These are phyloP conservation scores for Enteromius mattozi DNA, from an alignment of 2,797 vertebrate species.

Conservation along the genomic window DNA sequence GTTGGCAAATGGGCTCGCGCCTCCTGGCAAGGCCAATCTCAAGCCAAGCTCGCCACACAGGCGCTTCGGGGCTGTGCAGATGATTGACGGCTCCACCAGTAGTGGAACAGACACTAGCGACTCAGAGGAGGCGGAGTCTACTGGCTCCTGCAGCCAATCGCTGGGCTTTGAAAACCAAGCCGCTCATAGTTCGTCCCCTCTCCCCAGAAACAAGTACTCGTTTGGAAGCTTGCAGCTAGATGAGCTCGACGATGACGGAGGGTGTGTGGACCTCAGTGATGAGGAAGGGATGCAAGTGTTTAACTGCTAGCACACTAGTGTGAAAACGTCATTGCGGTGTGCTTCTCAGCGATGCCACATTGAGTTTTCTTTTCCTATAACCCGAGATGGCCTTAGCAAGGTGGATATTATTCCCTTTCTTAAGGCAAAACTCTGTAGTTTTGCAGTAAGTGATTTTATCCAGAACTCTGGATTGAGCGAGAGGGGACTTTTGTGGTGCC, in stretches of 20 bases:
- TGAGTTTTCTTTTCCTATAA: not conserved
- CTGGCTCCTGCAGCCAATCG: constrained; percentile 75
- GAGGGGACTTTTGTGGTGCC: constrained; percentile 25
- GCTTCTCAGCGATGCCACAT: not conserved
- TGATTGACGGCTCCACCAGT: constrained; percentile 85
- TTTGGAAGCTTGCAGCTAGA: constrained; percentile 85
- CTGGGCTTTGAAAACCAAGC: constrained; percentile 72
- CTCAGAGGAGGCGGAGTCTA: constrained; percentile 83
- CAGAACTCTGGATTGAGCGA: not conserved
- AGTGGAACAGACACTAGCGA: constrained; percentile 92
- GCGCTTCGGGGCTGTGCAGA: constrained; percentile 79
- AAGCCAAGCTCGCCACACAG: constrained; percentile 51
- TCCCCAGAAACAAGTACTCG: constrained; percentile 82
- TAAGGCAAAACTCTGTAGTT: constrained; percentile 12
- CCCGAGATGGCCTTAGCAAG: constrained; percentile 29
- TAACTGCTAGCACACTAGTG: constrained; percentile 74
- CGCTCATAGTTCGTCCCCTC: constrained; percentile 70
- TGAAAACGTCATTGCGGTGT: constrained; percentile 10
- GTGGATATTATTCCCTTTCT: not conserved
- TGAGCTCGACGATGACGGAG: constrained; percentile 82
- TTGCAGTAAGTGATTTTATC: not conserved
- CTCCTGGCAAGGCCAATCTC: constrained; percentile 69
- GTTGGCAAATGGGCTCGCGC: constrained; percentile 82
- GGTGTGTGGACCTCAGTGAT: constrained; percentile 80
- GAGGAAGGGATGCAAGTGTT: constrained; percentile 82